Evolutionary conservation across 2,113 vertebrate species (phyloP), one percentile per base, ranked within the genome.

Genomic region (Coptodon bakossiorum): DNA sequence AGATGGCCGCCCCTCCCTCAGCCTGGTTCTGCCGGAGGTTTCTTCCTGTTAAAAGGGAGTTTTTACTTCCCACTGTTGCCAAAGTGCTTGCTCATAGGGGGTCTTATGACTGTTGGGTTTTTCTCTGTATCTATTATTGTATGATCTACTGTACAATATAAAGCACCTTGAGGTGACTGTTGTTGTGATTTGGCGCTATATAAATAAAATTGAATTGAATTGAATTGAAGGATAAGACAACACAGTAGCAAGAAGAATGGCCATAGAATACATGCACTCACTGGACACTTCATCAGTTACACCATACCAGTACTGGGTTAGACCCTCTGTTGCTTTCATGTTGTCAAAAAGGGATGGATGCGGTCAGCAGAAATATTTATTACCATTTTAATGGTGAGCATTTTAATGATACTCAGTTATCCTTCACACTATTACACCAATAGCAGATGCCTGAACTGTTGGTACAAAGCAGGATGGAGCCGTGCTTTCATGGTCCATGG

Each of bases 1-100:
- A 59, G 13, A 59, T 59, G 0, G 24, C 24, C 0, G 4, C 56
- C 27, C 13, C 27, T 59, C 27, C 56, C 27, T 16, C 27, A 59
- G 27, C 56, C 0, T 59, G 56, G 56, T 59, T 59, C 56, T 59
- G 13, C 56, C 0, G 1, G 27, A 29, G 56, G 56, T 59, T 59
- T 59, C 56, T 16, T 59, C 13, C 56, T 59, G 56, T 59, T 59
- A 59, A 59, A 59, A 59, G 56, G 14, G 3, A 2, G 1, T 59
- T 59, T 59, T 17, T 59, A 27, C 27, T 31, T 59, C 56, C 7
- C 27, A 59, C 27, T 9, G 27, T 59, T 0, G 27, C 56, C 56
- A 59, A 59, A 59, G 13, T 1, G 14, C 56, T 59, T 31, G 27
- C 56, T 59, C 56, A 31, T 1, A 31, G 5, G 57, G 56, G 57